phyloP scores from a whole-genome alignment of 2,888 invertebrate species.

The Alentia gelatinosa region DNA sequence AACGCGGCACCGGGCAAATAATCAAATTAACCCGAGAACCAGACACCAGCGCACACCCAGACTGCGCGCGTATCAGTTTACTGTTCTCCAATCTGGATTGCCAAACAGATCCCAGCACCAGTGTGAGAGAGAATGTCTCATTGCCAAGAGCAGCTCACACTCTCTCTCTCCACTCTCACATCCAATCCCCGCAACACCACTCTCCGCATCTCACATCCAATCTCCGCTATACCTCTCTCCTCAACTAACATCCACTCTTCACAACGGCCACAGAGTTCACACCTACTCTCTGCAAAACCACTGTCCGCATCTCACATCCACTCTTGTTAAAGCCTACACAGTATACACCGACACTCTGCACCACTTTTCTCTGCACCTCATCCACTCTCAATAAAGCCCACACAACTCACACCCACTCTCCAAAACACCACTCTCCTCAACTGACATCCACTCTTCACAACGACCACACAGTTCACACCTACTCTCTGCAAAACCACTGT shows the following conservation, averaged over 20 bases:
- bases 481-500: too few relatives aligned
- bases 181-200: not conserved
- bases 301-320: not conserved
- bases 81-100: not conserved
- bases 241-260: not conserved
- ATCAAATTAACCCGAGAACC: too few relatives aligned
- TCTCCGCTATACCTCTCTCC: not conserved
- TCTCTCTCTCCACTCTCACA: not conserved
- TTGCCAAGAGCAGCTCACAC: too few relatives aligned
- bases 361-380: too few relatives aligned
- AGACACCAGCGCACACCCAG: not conserved
- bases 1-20: too few relatives aligned
- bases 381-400: too few relatives aligned
- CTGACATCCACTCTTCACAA: too few relatives aligned
- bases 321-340: not conserved
- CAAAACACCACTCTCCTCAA: too few relatives aligned
- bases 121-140: too few relatives aligned
- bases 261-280: too few relatives aligned
- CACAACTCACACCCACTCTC: too few relatives aligned
- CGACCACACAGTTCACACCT: too few relatives aligned
- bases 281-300: not conserved
- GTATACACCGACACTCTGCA: not conserved
- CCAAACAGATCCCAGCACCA: not conserved
- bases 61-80: not conserved
- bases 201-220: not conserved